Evolutionary conservation across 53 echinoderm and acorn worm genomes (phyloP).

Genomic region (Paelopatides confundens): DNA sequence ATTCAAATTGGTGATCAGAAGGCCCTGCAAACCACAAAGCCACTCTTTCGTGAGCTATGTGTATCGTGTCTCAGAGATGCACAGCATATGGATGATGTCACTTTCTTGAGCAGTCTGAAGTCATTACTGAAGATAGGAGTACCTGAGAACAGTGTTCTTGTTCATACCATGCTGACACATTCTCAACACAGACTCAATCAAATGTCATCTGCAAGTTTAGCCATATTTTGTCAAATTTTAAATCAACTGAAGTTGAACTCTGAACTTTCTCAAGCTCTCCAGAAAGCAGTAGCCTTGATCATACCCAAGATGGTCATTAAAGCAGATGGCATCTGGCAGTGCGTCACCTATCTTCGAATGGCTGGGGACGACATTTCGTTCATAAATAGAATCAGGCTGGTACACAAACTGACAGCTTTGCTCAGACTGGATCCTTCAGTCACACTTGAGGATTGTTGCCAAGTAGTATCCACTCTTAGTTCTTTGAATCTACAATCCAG

Average conservation of each 20-base stretch:
- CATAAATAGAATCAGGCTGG: not conserved
- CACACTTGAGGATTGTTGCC: conserved; percentile 6
- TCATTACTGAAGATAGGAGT: conserved; percentile 52
- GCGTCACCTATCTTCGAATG: conserved; percentile 11
- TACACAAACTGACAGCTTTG: conserved; percentile 8
- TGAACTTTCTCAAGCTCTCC: conserved; percentile 46
- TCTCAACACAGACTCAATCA: conserved; percentile 58
- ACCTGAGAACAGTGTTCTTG: conserved; percentile 55
- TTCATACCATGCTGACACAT: conserved; percentile 55
- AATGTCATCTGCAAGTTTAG: conserved; percentile 45
- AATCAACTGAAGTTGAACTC: conserved; percentile 12
- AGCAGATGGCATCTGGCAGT: not conserved
- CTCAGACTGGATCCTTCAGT: conserved; percentile 5
- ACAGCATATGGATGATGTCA: conserved; percentile 53
- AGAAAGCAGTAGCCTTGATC: conserved; percentile 50
- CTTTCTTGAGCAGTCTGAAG: conserved; percentile 39
- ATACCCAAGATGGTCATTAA: conserved; percentile 22
- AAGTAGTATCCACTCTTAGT: not conserved
- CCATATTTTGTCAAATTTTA: conserved; percentile 33
- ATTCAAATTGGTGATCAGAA: not conserved
- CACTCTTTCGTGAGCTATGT: conserved; percentile 55
- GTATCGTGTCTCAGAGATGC: conserved; percentile 54
- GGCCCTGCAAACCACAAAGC: conserved; percentile 34
- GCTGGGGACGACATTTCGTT: conserved; percentile 11
- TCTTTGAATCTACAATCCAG: conserved; percentile 8